Evolutionary conservation across 2,888 invertebrate species (phyloP).

Genomic region (Eledone cirrhosa): DNA sequence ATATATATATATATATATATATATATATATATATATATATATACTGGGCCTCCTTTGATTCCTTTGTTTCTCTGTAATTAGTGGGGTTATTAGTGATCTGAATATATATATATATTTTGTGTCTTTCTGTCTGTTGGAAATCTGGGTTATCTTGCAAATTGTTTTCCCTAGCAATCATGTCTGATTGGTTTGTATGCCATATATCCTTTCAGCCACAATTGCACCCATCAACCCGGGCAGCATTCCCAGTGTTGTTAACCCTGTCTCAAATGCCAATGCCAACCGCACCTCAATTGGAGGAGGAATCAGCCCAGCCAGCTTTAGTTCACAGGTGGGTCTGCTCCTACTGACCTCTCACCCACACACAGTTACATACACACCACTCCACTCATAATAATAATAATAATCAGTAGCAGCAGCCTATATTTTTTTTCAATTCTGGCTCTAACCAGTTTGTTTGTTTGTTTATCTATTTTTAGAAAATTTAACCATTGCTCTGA

Average conservation of each 20-base stretch:
- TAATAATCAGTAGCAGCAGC: too few relatives aligned
- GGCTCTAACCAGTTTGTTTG: too few relatives aligned
- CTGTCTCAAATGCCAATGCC: slow-evolving; percentile 53
- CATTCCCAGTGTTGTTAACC: slow-evolving; percentile 63
- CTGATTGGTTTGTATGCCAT: neutral
- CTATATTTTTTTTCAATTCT: too few relatives aligned
- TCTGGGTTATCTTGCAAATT: neutral
- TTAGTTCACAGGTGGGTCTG: slow-evolving; percentile 59
- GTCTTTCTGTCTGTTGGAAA: slow-evolving; percentile 37
- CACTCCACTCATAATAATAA: neutral
- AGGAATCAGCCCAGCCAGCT: slow-evolving; percentile 77
- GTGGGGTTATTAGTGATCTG: neutral
- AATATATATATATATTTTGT: neutral
- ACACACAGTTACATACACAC: neutral
- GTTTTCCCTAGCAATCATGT: neutral
- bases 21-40: too few relatives aligned
- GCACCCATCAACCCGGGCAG: slow-evolving; percentile 65
- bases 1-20: neutral
- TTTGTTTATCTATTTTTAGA: too few relatives aligned
- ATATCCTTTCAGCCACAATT: slow-evolving; percentile 47
- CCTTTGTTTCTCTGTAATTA: too few relatives aligned
- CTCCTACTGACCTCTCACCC: neutral
- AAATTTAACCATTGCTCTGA: too few relatives aligned
- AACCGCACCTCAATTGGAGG: slow-evolving; percentile 73
- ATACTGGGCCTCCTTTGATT: too few relatives aligned